Conservation (phyloP, 1,140 invertebrate genomes). For the Leptopilina clavipes region DNA sequence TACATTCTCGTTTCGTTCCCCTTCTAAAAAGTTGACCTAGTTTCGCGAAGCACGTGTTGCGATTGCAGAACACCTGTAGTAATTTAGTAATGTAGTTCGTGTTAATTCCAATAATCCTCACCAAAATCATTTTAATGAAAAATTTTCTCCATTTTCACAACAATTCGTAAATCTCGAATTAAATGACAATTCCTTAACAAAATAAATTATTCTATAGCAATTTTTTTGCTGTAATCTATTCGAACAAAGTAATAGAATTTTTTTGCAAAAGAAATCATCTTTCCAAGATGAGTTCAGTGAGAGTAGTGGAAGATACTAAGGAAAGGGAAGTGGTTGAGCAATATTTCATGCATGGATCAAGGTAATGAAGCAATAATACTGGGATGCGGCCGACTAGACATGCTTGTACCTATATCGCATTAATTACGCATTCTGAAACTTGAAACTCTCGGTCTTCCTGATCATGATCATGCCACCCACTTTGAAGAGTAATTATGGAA, state of each 20-base stretch:
- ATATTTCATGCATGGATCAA: conserved; percentile 9
- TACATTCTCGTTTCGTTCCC: conserved; percentile 27
- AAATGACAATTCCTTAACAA: too few species aligned
- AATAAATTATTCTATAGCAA: too few species aligned
- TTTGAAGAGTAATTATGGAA: background rate
- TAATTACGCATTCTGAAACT: conserved; percentile 63
- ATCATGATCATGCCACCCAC: conserved; percentile 39
- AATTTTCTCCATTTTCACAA: background rate
- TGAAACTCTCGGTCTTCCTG: conserved; percentile 15
- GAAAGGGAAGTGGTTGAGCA: background rate
- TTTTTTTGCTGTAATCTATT: too few species aligned
- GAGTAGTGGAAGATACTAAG: background rate
- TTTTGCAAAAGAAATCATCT: background rate
- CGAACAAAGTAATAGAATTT: background rate
- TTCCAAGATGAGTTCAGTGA: background rate
- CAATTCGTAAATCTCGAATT: background rate
- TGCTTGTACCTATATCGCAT: conserved; percentile 55
- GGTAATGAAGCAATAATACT: conserved; percentile 29
- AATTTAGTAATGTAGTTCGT: conserved; percentile 18
- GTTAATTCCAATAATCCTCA: background rate
- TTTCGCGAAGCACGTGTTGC: conserved; percentile 51
- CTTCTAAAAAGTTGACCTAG: conserved; percentile 54
- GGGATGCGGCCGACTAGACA: conserved; percentile 19
- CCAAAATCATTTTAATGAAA: background rate
- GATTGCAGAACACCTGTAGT: conserved; percentile 38